Base-by-base conservation (phyloP, 2,888 invertebrate species). In the Agrilus mali region DNA sequence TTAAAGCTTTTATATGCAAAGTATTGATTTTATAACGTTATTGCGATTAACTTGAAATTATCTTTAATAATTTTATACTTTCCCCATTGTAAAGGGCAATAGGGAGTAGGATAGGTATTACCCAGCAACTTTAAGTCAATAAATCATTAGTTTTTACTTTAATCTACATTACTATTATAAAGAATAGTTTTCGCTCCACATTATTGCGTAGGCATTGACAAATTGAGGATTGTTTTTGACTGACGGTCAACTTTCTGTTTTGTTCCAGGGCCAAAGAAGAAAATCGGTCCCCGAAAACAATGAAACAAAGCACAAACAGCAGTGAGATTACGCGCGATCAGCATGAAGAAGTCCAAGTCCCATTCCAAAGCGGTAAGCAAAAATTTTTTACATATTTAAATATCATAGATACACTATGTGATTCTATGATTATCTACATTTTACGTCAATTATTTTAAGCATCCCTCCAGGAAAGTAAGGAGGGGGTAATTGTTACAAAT, bases 251-350 rank as follows among this genome's bases (percentile, higher is more conserved):
- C 16, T 32, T 32, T n/a, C 17, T 40, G 4, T 33, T 49, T 53
- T 48, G 40, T 59, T 60, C 16, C 52, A 63, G 61, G 57, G 55
- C 59, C 56, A 58, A 57, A 56, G 54, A 53, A 51, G 53, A 48
- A 51, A 40, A 47, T 50, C 50, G 51, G 53, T 53, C 54, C 49
- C 57, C 60, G 57, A 63, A 22, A 63, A 66, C 63, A 64, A 66
- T 66, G 66, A 62, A 59, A 64, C 62, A 61, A 63, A 63, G 60
- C 53, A 55, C 58, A 53, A 53, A 61, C 57, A 64, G 64, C 50
- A 64, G 64, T 61, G 66, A 65, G 58, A 65, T 65, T 41, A 65
- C 64, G 51, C 65, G 65, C 59, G 63, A 63, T 56, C 66, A 66
- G 59, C 64, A 66, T 65, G 63, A 64, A 59, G 60, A 66, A 64